phyloP scores from a whole-genome alignment of 2,888 invertebrate species.

The Halocaridina rubra region DNA sequence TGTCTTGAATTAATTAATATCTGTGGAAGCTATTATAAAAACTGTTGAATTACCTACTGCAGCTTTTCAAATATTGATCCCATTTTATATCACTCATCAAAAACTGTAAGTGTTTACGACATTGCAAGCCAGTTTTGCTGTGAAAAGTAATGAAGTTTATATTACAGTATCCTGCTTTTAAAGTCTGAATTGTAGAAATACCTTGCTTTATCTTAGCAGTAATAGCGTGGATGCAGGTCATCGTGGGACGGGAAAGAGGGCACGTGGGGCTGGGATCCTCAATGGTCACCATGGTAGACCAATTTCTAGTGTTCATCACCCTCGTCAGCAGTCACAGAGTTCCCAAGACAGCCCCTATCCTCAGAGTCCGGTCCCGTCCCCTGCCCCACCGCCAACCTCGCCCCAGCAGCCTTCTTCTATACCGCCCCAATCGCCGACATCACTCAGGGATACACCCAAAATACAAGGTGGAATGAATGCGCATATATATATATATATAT shows the following conservation, averaged over 20 bases:
- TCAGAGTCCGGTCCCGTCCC: constrained; percentile 10
- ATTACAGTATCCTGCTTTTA: too few species aligned
- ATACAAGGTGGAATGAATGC: not conserved
- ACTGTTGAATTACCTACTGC: not conserved
- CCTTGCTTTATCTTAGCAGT: not conserved
- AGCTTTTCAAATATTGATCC: not conserved
- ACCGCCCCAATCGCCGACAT: constrained; percentile 7
- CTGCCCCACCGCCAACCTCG: constrained; percentile 11
- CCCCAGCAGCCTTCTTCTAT: constrained; percentile 13
- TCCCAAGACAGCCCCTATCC: constrained; percentile 5
- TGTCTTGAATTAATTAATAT: not conserved
- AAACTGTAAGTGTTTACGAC: too few species aligned
- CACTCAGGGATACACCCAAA: constrained; percentile 28
- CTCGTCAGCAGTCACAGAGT: constrained; percentile 18
- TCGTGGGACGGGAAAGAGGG: constrained; percentile 54
- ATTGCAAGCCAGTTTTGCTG: too few species aligned
- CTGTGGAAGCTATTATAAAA: not conserved
- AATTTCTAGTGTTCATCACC: constrained; percentile 17
- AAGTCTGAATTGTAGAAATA: not conserved
- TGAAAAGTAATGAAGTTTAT: too few species aligned
- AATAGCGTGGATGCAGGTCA: constrained; percentile 43
- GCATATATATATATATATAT: too few species aligned
- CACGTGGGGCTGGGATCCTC: constrained; percentile 47
- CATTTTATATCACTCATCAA: too few species aligned
- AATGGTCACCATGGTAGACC: constrained; percentile 45